A percentile compares a stretch with the other conserved stretches of the same genome.
phyloP scores from a whole-genome alignment of 2,797 vertebrate species.

The Phaenicophaeus curvirostris region DNA sequence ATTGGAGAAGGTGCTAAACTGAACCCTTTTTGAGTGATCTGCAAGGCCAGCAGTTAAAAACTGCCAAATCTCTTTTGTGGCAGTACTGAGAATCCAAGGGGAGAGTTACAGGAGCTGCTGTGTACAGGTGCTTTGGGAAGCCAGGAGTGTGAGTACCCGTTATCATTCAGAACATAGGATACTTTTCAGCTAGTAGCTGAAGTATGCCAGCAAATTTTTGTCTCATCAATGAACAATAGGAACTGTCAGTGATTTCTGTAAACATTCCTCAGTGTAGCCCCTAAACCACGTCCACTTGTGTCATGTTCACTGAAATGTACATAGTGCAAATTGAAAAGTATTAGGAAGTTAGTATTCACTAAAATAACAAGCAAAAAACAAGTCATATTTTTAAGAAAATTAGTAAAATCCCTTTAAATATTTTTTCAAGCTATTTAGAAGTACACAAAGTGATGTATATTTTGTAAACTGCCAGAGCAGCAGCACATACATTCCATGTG shows the following conservation, averaged over 20 bases:
- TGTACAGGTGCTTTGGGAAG: not conserved
- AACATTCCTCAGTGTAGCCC: not conserved
- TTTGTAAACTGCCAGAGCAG: conserved; percentile 28
- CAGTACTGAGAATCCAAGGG: not conserved
- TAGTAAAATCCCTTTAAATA: not conserved
- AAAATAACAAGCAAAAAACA: not conserved
- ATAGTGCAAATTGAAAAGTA: not conserved
- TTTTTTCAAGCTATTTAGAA: not conserved
- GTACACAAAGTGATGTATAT: not conserved
- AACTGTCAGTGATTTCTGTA: not conserved
- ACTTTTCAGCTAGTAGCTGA: not conserved
- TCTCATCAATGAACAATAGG: not conserved
- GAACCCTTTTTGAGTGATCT: not conserved
- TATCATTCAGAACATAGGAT: not conserved
- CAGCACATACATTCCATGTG: not conserved
- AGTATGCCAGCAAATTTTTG: not conserved
- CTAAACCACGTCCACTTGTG: not conserved
- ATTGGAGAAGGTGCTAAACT: not conserved
- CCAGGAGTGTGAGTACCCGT: not conserved
- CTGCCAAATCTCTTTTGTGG: not conserved
- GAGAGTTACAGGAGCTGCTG: not conserved
- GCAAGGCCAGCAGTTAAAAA: not conserved
- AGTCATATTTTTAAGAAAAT: not conserved
- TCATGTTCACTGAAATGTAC: not conserved
- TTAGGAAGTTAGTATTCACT: not conserved